phyloP scores from a whole-genome alignment of 2,797 vertebrate genomes.

The Hydrophis major region DNA sequence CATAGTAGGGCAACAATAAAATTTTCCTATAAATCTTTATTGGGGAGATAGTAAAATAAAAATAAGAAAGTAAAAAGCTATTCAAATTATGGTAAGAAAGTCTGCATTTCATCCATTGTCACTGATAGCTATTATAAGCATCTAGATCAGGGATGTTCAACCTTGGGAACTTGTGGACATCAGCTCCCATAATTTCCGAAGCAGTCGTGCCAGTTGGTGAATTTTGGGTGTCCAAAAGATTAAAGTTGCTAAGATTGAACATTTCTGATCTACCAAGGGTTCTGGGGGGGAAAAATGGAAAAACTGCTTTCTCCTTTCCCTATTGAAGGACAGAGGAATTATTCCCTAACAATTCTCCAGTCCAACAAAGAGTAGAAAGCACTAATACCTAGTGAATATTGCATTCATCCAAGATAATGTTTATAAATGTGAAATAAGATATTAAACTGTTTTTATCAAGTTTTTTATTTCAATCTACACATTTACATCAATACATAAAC shows the following conservation, averaged over 20 bases:
- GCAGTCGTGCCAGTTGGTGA: no score
- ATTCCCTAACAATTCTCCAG: background rate
- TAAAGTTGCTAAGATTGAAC: no score
- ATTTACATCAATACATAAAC: no score
- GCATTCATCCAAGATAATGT: background rate
- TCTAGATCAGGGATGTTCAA: background rate
- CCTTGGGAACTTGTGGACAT: no score
- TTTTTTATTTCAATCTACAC: no score
- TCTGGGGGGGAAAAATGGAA: no score
- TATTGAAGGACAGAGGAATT: background rate
- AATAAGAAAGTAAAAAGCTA: background rate
- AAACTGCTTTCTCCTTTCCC: background rate
- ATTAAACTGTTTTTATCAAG: background rate
- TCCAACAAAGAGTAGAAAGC: background rate
- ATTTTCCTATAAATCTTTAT: background rate
- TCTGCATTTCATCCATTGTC: background rate
- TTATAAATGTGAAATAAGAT: background rate
- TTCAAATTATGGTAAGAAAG: background rate
- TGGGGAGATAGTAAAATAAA: background rate
- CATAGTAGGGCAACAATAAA: background rate
- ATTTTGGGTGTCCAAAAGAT: no score
- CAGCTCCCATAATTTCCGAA: no score
- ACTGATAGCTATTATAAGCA: background rate
- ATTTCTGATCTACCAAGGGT: no score
- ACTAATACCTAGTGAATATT: background rate